Conservation (phyloP, 1,140 invertebrate genomes). For the Drosophila pruinosa region DNA sequence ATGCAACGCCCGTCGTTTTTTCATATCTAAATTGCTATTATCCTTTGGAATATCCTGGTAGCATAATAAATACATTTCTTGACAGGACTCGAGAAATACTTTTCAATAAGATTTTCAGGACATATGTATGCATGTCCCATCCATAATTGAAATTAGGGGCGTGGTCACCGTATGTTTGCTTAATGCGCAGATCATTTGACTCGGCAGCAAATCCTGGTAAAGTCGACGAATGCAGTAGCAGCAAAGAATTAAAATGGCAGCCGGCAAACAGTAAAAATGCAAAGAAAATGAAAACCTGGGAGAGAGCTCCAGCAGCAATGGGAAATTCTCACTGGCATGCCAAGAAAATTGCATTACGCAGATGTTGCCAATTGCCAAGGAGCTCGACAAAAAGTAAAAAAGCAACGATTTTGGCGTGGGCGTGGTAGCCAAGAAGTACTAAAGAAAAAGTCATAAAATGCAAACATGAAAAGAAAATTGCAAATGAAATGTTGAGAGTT, state of each 20-base stretch:
- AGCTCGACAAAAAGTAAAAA: not conserved
- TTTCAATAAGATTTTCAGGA: not conserved
- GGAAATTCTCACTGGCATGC: slow-evolving; percentile 52
- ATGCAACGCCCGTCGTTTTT: not conserved
- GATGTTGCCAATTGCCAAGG: slow-evolving; percentile 67
- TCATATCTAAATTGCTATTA: slow-evolving; percentile 1
- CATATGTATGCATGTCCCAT: not conserved
- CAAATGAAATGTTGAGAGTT: slow-evolving; percentile 73
- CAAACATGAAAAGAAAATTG: slow-evolving; percentile 72
- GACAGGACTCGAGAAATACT: not conserved
- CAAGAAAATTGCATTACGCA: slow-evolving; percentile 74
- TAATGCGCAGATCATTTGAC: slow-evolving; percentile 40
- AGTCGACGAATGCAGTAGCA: slow-evolving; percentile 35
- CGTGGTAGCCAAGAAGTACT: slow-evolving; percentile 47
- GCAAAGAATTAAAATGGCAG: slow-evolving; percentile 53
- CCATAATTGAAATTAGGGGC: slow-evolving; percentile 23
- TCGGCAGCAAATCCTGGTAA: slow-evolving; percentile 33
- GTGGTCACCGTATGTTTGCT: slow-evolving; percentile 26
- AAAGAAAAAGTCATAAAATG: slow-evolving; percentile 74
- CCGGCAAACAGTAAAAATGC: slow-evolving; percentile 9
- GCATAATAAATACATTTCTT: not conserved
- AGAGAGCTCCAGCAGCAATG: not conserved
- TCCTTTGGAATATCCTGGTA: not conserved
- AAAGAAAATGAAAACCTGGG: slow-evolving; percentile 25
- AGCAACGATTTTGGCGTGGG: slow-evolving; percentile 2